phyloP scores from a whole-genome alignment of 2,888 invertebrate species.

The Drosophila meridiana region DNA sequence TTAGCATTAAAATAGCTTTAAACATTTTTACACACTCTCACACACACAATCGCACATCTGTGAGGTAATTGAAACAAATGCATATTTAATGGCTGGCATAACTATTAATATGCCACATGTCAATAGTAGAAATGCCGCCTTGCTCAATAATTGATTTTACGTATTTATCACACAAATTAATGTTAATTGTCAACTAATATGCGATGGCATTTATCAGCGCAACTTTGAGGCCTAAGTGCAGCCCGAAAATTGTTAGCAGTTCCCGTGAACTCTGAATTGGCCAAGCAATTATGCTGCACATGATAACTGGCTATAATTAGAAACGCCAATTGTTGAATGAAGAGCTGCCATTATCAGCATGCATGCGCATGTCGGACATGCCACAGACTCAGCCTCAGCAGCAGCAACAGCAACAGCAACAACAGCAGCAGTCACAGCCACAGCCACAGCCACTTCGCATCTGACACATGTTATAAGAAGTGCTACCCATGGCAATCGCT shows the following conservation, averaged over 20 bases:
- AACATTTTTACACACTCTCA: conserved; percentile 51
- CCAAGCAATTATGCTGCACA: conserved; percentile 46
- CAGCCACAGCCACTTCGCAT: neutral
- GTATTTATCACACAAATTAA: conserved; percentile 75
- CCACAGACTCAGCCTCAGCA: neutral
- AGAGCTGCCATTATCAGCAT: conserved; percentile 24
- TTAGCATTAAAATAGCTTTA: conserved; percentile 70
- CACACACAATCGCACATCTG: neutral
- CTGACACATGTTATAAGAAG: conserved; percentile 31
- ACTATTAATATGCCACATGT: conserved; percentile 64
- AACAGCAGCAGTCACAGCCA: neutral
- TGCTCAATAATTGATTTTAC: conserved; percentile 72
- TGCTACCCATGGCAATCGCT: conserved; percentile 21
- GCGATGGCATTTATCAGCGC: conserved; percentile 44
- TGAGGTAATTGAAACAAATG: conserved; percentile 71
- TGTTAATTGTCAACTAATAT: conserved; percentile 73
- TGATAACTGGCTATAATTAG: conserved; percentile 56
- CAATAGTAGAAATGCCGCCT: conserved; percentile 47
- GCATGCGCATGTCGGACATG: conserved; percentile 27
- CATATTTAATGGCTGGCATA: conserved; percentile 67
- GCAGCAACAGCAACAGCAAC: neutral
- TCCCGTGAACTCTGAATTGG: conserved; percentile 26
- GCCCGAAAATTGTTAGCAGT: neutral
- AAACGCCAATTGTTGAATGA: conserved; percentile 31
- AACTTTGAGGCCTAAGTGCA: neutral